Evolutionary conservation across 2,797 vertebrate genomes (phyloP), one percentile per base, ranked within the genome.

Genomic region (Discoglossus pictus): DNA sequence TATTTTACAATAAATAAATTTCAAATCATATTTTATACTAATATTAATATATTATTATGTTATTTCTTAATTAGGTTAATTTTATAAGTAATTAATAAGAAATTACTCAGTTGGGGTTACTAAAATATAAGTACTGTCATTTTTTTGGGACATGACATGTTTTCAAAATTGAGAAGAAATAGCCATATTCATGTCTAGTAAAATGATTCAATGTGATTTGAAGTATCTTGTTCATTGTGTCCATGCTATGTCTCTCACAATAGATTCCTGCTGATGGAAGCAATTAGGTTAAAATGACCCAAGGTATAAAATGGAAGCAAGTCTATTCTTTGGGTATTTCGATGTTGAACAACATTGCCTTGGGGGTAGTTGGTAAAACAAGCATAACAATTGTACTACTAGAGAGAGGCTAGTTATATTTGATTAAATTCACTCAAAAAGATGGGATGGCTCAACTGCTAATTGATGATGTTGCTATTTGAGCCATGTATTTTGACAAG

Each of bases 391-490:
- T 34, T 52, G 38, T 43, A 52, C 18, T 51, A 34, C 68, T 64
- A 64, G 48, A 51, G 35, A 51, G 34, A 56, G 39, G 61, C 60
- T 71, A 71, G 68, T 71, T 71, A 71, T 31, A 71, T 71, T 52
- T 71, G 36, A 71, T 71, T 64, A 59, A 18, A 25, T 59, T 64
- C 61, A 71, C 60, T 70, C 68, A 48, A 43, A 58, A 58, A 70
- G 68, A 63, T 58, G 35, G 52, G 36, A 63, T 36, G 52, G 68
- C 46, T 64, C 60, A 48, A 42, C 51, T 58, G 20, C 61, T 71
- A 65, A 71, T 71, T 71, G 61, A 71, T 52, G 52, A 35, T 11
- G 38, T 51, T 23, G 52, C 60, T 70, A 34, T 70, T 21, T 50
- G 42, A 50, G 42, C 38, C 21, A 18, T 35, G 11, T 20, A 55